Base-by-base conservation (phyloP, 2,113 vertebrate genomes). In the Athene noctua region DNA sequence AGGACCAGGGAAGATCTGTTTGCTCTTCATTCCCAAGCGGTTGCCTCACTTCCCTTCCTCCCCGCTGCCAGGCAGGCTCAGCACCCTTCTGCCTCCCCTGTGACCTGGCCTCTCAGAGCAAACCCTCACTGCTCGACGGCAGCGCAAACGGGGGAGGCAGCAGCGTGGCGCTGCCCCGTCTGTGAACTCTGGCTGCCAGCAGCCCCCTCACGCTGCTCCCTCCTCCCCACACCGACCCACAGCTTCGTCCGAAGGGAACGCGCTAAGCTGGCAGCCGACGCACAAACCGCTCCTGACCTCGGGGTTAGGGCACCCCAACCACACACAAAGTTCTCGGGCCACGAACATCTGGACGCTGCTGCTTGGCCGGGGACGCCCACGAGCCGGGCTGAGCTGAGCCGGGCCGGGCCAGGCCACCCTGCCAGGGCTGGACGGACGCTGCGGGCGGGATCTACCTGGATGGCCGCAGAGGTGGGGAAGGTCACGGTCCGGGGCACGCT, bases 391-490 rank as follows among this genome's bases (percentile, higher is more conserved):
- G 40, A 13, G 19, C 5, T 9, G 0, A 14, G 59, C 63, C 23
- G 44, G 73, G 0, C 5, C 32, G 65, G 57, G 59, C 3, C 44
- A 0, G 47, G n/a, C 68, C 47, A 44, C 36, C 59, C 87, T 10
- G 3, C 17, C 61, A 52, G 86, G 58, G 55, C 63, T 44, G 68
- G 44, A 10, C 13, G n/a, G 16, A 4, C 11, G 1, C 8, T 0
- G 1, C 0, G 5, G 2, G 44, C 32, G 29, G 82, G 25, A 27
- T 3, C 46, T 66, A 99, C 99, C 99, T 99, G 99, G 93, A 99
- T 97, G 87, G 94, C 96, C 18, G 98, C 97, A 29, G 98, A 96
- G 72, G 99, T 88, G 73, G 99, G 98, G 97, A 99, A 99, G 87
- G 97, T 92, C 91, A 99, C 86, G 91, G 98, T 92, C 49, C 99